Evolutionary conservation across 64 coral and sea anemone species (phyloP).

Genomic region (Montipora capricornis): DNA sequence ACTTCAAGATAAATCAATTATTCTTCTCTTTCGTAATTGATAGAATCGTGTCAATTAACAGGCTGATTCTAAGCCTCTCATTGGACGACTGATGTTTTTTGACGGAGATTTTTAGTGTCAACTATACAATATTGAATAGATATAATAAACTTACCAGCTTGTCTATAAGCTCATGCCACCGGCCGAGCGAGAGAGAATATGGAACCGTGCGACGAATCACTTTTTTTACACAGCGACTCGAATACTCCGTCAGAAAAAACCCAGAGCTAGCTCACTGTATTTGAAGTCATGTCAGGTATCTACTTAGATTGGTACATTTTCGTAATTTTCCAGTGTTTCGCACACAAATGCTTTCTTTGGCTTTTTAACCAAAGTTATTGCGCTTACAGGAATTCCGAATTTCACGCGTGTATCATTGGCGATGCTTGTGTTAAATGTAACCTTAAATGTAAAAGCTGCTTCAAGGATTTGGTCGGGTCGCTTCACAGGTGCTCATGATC

Average conservation of each 20-base stretch:
- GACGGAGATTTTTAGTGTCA: conserved; percentile 1
- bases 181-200: not conserved
- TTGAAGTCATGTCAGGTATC: conserved; percentile 31
- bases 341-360: not conserved
- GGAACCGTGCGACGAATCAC: not conserved
- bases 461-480: too few relatives aligned
- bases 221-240: not conserved
- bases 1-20: conserved; percentile 10
- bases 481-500: too few relatives aligned
- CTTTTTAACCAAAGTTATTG: not conserved
- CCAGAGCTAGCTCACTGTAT: not conserved
- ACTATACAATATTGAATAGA: conserved; percentile 15
- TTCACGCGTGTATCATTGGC: too few relatives aligned
- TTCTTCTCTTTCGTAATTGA: conserved; percentile 33
- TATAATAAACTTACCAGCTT: not conserved
- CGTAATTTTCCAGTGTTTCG: not conserved
- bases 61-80: not conserved
- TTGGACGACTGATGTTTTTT: not conserved
- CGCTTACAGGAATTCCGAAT: too few relatives aligned
- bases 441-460: too few relatives aligned
- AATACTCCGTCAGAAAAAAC: too few relatives aligned
- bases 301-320: conserved; percentile 2
- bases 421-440: too few relatives aligned
- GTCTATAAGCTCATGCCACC: not conserved
- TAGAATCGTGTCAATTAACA: conserved; percentile 1